phyloP scores from a whole-genome alignment of 2,797 vertebrate species.

The Jordanella pulchra region DNA sequence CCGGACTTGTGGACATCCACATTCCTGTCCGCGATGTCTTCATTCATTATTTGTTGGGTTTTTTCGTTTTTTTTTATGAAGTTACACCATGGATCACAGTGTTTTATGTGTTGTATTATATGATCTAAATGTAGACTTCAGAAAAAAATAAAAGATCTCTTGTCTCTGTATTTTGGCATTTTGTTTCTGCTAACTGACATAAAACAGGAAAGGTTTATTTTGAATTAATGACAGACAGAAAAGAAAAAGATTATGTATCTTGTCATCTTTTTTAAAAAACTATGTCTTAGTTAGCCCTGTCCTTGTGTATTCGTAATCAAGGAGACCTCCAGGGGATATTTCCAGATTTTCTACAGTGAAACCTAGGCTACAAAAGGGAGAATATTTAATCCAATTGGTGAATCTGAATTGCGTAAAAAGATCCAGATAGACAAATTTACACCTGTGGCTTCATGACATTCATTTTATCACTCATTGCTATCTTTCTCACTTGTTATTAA shows the following conservation, averaged over 20 bases:
- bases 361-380: conserved; percentile 47
- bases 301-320: conserved; percentile 38
- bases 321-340: conserved; percentile 41
- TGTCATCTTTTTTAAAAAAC: not conserved
- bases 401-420: conserved; percentile 50
- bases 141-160: not conserved
- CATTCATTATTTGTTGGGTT: no score
- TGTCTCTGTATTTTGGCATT: not conserved
- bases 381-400: conserved; percentile 43
- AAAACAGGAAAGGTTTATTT: not conserved
- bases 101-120: not conserved
- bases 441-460: conserved; percentile 67
- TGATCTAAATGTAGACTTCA: not conserved
- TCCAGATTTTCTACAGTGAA: conserved; percentile 44
- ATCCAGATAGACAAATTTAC: conserved; percentile 62
- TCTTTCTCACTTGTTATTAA: conserved; percentile 74
- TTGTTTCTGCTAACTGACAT: not conserved
- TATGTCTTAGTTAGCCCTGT: conserved; percentile 22
- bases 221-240: not conserved
- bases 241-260: not conserved
- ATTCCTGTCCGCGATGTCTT: not conserved
- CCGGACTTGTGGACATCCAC: not conserved
- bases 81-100: not conserved
- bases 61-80: not conserved
- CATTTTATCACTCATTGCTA: conserved; percentile 71